Evolutionary conservation across 2,888 invertebrate species (phyloP).

Genomic region (Tethea ocularis): DNA sequence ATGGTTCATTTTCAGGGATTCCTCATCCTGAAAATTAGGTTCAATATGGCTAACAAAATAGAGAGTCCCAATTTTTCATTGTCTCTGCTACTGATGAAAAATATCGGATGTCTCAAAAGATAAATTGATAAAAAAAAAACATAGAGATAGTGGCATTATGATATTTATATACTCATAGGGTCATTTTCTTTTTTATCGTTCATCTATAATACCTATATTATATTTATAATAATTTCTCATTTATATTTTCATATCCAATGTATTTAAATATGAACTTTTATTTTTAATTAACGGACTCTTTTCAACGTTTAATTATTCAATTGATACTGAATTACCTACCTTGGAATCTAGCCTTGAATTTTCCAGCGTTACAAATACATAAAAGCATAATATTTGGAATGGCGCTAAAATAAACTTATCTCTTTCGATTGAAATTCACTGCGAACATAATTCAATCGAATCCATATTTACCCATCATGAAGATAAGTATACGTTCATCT

Average conservation of each 20-base stretch:
- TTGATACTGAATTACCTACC: too few species aligned
- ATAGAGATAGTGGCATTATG: too few species aligned
- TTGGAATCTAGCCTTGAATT: too few species aligned
- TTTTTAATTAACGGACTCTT: too few species aligned
- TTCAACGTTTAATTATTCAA: too few species aligned
- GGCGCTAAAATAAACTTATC: constrained; percentile 6
- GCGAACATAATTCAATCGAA: constrained; percentile 9
- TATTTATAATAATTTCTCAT: too few species aligned
- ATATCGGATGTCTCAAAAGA: background rate
- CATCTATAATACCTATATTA: too few species aligned
- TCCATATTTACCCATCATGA: background rate
- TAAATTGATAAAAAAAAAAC: background rate
- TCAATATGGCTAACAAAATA: background rate
- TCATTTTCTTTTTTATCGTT: background rate
- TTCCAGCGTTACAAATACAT: background rate
- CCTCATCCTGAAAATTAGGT: background rate
- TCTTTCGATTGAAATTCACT: background rate
- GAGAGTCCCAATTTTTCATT: background rate
- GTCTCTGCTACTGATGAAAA: background rate
- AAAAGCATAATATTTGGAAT: background rate
- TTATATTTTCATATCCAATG: too few species aligned
- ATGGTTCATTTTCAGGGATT: constrained; percentile 5
- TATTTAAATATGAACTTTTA: too few species aligned
- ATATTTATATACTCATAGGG: background rate
- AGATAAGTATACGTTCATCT: background rate